Evolutionary conservation across 2,797 vertebrate species (phyloP), one percentile per base, ranked within the genome.

Genomic region (Phrynocephalus guinanensis): DNA sequence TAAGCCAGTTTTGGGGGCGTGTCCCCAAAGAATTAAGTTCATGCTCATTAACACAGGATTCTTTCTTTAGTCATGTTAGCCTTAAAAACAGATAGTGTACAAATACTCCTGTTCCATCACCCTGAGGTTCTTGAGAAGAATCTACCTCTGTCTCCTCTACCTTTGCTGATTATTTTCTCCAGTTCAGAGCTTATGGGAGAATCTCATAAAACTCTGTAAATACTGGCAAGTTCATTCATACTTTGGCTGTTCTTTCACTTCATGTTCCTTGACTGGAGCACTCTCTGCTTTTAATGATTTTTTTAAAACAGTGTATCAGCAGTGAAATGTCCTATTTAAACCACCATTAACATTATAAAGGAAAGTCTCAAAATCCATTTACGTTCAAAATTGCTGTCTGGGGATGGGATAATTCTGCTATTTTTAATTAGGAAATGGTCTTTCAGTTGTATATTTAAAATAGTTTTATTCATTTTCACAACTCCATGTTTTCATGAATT

Each of bases 141-240:
- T 33, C 26, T 30, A 18, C 1, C 0, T 75, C 33, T 28, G 50
- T 44, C 0, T 52, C 30, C 16, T 63, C 67, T 56, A 56, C 48
- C 52, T n/a, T 56, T 48, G 60, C 2, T 2, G 2, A 6, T 52
- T 3, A 9, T 79, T 75, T 86, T 38, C 76, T 28, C 26, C 11
- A 0, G 6, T 26, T 56, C 7, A 0, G 63, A n/a, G 15, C 30
- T 75, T 50, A 67, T 30, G 3, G 0, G 1, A 4, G 24, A 9
- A 81, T 48, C 56, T 50, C 44, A 24, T n/a, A 56, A 78, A 60
- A 63, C 11, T 71, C 5, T 10, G 9, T 63, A 50, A 68, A 26
- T 56, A 52, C 71, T 38, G 66, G 26, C 70, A 26, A 60, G 18
- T 33, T 79, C 50, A 26, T 71, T 48, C 26, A 78, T 7, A 5